Base-by-base conservation (phyloP, 37 sponge, comb jelly and placozoan genomes). In the Petrosia ficiformis region DNA sequence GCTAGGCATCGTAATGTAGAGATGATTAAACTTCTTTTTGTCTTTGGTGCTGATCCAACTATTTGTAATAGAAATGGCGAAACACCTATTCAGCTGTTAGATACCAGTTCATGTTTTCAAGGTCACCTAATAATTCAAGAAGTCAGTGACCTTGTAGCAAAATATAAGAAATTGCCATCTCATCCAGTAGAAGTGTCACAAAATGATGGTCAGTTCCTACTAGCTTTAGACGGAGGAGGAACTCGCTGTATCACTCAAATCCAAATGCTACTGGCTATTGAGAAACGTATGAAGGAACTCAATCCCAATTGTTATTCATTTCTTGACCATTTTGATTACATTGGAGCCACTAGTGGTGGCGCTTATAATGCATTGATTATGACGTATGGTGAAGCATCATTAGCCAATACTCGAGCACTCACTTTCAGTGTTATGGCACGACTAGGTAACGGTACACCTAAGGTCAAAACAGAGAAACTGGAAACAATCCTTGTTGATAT, bases 191-290 rank as follows among this genome's bases (percentile, higher is more conserved):
- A 48, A 10, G 16, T 16, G 16, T 48, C 10, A 19, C 16, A 10
- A 48, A 48, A 48, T 48, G 54, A 10, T 48, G 14, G 14, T 48
- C 16, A 19, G 1, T 42, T 82, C 42, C 72, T 88, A 26, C 89
- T 88, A 21, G 70, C 74, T 31, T 48, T 82, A 19, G 89, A 88
- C 58, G 89, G 89, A 0, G 89, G 89, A n/a, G 89, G 89, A 6
- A 82, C 73, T 65, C 42, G 89, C 16, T 35, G 78, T 16, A 68
- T 54, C n/a, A 57, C 59, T 41, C 16, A 16, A 10, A 19, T 10
- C 16, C 42, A 41, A 19, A 42, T 71, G 66, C 59, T 82, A 19
- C 33, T 29, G 3, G 76, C 79, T 35, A 65, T 82, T 30, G 69
- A 82, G 30, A 36, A 31, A 10, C 42, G 79, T 2, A 57, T 82